These are phyloP conservation scores for Wasmannia auropunctata DNA, from an alignment of 1,140 invertebrate genomes.

Conservation along the genomic window DNA sequence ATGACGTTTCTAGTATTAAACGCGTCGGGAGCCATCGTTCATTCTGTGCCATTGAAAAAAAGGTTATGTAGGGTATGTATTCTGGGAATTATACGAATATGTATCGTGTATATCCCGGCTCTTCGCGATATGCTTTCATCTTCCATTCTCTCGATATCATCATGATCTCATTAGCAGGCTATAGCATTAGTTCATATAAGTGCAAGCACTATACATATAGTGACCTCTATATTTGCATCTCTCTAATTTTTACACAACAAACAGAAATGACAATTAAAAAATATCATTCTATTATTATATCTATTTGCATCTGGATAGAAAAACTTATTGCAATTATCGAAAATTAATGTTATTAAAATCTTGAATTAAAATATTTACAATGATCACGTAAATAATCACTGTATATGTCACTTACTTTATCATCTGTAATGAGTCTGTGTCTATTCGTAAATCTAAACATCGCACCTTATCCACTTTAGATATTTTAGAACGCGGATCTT, in stretches of 20 bases:
- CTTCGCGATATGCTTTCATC: conserved; percentile 36
- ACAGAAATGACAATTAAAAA: not conserved
- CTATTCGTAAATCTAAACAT: not conserved
- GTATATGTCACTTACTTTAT: not conserved
- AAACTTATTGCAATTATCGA: not conserved
- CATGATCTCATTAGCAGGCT: not conserved
- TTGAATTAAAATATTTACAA: not conserved
- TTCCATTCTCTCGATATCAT: conserved; percentile 16
- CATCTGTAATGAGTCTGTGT: not conserved
- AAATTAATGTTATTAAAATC: not conserved
- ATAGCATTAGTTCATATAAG: not conserved
- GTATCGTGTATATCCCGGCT: conserved; percentile 43
- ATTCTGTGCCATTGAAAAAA: not conserved
- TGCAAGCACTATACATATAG: not conserved
- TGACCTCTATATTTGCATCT: not conserved
- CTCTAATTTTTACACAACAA: not conserved
- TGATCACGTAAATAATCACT: not conserved
- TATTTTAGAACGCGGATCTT: not conserved
- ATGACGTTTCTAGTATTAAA: conserved; percentile 39
- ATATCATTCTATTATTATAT: not conserved
- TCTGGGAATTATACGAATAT: conserved; percentile 21
- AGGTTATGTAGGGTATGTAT: conserved; percentile 12
- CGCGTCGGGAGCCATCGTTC: not conserved
- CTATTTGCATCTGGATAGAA: not conserved
- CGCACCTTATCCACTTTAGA: not conserved